Base-by-base conservation (phyloP, 2,888 invertebrate species). In the Scaptomyza polygonia region DNA sequence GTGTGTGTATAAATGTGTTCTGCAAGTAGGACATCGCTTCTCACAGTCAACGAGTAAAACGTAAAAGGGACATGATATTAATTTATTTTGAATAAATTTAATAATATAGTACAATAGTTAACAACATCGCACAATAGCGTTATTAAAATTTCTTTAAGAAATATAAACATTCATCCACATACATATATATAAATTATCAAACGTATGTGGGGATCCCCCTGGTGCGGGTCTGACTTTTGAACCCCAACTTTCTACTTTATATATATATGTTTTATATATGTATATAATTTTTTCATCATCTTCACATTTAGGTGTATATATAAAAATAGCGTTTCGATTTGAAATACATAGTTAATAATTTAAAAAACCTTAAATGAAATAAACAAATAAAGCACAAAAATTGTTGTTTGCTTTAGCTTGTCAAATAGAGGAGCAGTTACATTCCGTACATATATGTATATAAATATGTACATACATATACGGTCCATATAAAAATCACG, bases 131-230 rank as follows among this genome's bases (percentile, higher is more conserved):
- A 88, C 75, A 89, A 89, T 89, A 87, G 89, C 90, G 89, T 83
- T 90, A 90, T 89, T 89, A 88, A 88, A 89, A 89, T 89, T 89
- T 89, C 89, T 89, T 89, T 89, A 90, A 89, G 89, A 89, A 89
- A 89, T 90, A 90, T 89, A 87, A 89, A 88, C 86, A 79, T 88
- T 83, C 75, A 87, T 79, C 71, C 85, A 81, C 83, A 79, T 75
- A 81, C 69, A 84, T 21, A 48, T 48, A 36, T 78, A 74, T 74
- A 74, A 77, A 74, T 74, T 72, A 74, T 77, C 74, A 67, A 77
- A 74, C 58, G 56, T 72, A 72, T 74, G 74, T 59, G 73, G 77
- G 77, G 25, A 21, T 65, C 51, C 67, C 66, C 44, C 18, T 49
- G 54, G 53, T 72, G 58, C 51, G 65, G 69, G 57, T 34, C 36